These are phyloP conservation scores for Agrypnus murinus DNA, from an alignment of 2,888 invertebrate genomes.

Conservation along the genomic window DNA sequence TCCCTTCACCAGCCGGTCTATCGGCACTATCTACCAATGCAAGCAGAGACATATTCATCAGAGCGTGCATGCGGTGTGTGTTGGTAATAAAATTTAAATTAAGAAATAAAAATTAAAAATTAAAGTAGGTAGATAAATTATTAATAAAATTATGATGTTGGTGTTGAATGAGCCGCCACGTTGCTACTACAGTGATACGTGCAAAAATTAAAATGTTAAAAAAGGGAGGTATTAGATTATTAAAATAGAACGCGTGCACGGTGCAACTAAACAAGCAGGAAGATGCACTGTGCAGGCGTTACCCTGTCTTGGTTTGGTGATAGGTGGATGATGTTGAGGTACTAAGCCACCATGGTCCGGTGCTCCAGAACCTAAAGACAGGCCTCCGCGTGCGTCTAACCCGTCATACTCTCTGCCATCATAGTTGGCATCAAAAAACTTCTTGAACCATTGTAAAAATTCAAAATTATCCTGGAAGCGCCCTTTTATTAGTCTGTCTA, in stretches of 20 bases:
- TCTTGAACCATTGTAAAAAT: constrained; percentile 99
- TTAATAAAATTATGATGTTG: constrained; percentile 13
- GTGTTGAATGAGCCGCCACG: not conserved
- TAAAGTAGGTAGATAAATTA: no score
- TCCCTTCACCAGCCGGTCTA: constrained; percentile 97
- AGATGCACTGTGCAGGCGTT: constrained; percentile 55
- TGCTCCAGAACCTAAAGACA: constrained; percentile 80
- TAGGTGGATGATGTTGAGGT: constrained; percentile 67
- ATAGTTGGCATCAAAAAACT: constrained; percentile 99
- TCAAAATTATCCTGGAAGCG: constrained; percentile 99
- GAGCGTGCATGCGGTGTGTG: constrained; percentile 55
- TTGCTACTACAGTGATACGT: constrained; percentile 9
- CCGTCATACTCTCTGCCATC: constrained; percentile 98
- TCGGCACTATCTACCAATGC: constrained; percentile 87
- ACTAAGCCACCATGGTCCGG: constrained; percentile 70
- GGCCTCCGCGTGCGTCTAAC: constrained; percentile 88
- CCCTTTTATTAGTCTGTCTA: constrained; percentile 99
- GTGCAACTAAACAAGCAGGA: constrained; percentile 47
- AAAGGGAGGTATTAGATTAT: constrained; percentile 13
- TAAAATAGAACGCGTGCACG: constrained; percentile 48
- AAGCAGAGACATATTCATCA: constrained; percentile 46
- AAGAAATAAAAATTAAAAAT: constrained; percentile 20
- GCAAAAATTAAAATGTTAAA: not conserved
- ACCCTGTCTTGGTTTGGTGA: constrained; percentile 61
- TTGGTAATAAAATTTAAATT: constrained; percentile 19